Percentiles rank a stretch among this genome's conserved stretches.
Evolutionary conservation across 1,140 invertebrate species (phyloP).

Genomic region (Meloidogyne chitwoodi): DNA sequence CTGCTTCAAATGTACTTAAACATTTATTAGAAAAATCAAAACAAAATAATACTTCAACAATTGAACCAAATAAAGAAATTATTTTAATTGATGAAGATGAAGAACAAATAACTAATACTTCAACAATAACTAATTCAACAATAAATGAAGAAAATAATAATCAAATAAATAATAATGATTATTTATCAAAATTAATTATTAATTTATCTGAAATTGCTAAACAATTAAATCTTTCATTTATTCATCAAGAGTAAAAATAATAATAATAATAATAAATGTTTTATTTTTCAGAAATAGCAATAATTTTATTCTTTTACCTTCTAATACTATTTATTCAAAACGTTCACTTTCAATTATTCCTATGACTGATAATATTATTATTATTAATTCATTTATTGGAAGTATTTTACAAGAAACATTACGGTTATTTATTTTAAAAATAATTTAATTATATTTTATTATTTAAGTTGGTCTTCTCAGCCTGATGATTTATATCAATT

Average conservation of each 20-base stretch:
- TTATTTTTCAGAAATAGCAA: not conserved
- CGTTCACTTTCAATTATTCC: not conserved
- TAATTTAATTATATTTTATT: not conserved
- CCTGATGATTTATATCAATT: not conserved
- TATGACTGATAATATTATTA: not conserved
- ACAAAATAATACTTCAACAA: not conserved
- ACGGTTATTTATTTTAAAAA: not conserved
- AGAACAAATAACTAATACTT: not conserved
- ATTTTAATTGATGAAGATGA: not conserved
- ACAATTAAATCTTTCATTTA: not conserved
- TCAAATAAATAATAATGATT: not conserved
- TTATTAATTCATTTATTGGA: not conserved
- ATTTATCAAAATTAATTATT: not conserved
- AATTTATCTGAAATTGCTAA: not conserved
- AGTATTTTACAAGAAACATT: not conserved
- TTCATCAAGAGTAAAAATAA: not conserved
- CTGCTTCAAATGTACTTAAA: no score
- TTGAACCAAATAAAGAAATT: not conserved
- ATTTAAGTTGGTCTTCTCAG: not conserved
- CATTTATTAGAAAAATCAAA: no score
- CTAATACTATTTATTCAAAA: not conserved
- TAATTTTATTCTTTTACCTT: not conserved
- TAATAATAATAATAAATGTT: not conserved
- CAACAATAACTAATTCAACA: not conserved
- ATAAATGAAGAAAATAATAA: not conserved